phyloP scores from a whole-genome alignment of 2,797 vertebrate genomes.

The Microctenopoma steveboyesi region DNA sequence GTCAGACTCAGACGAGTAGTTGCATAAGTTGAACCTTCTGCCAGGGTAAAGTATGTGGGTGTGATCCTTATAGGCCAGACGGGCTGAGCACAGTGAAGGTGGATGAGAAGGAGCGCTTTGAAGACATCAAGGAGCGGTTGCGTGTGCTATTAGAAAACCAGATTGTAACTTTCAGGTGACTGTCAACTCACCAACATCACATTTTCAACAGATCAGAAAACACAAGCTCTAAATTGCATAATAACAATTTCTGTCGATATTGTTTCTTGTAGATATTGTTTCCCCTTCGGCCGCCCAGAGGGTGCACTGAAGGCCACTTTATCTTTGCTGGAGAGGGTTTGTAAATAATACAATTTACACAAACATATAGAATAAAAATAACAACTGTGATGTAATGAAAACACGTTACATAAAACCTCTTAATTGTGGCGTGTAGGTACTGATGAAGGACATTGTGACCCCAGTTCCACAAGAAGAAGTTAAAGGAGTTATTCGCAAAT shows the following conservation, averaged over 20 bases:
- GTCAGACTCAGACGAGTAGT: conserved; percentile 32
- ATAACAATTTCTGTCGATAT: conserved; percentile 29
- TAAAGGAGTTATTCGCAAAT: conserved; percentile 99
- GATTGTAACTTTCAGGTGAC: conserved; percentile 98
- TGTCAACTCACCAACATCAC: conserved; percentile 11
- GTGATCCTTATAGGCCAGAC: conserved; percentile 88
- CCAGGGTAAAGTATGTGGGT: conserved; percentile 52
- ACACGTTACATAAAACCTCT: conserved; percentile 16
- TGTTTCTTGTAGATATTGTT: conserved; percentile 90
- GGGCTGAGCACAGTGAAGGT: conserved; percentile 98
- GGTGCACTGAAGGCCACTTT: conserved; percentile 98
- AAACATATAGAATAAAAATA: too few species aligned
- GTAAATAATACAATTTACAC: conserved; percentile 36
- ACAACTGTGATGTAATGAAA: conserved; percentile 12
- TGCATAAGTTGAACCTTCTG: conserved; percentile 35
- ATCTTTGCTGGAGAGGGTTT: conserved; percentile 98
- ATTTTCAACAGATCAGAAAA: conserved; percentile 3
- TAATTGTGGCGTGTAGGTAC: conserved; percentile 74
- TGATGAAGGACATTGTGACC: conserved; percentile 99
- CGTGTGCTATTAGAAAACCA: conserved; percentile 97
- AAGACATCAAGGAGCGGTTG: conserved; percentile 98
- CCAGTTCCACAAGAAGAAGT: conserved; percentile 98
- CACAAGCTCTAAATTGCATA: neutral
- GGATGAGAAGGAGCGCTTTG: conserved; percentile 98
- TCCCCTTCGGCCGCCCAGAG: conserved; percentile 98